A percentile compares a stretch with the other conserved stretches of the same genome.
Evolutionary conservation across 2,797 vertebrate species (phyloP).

Genomic region (Pyrrhura leucotis): DNA sequence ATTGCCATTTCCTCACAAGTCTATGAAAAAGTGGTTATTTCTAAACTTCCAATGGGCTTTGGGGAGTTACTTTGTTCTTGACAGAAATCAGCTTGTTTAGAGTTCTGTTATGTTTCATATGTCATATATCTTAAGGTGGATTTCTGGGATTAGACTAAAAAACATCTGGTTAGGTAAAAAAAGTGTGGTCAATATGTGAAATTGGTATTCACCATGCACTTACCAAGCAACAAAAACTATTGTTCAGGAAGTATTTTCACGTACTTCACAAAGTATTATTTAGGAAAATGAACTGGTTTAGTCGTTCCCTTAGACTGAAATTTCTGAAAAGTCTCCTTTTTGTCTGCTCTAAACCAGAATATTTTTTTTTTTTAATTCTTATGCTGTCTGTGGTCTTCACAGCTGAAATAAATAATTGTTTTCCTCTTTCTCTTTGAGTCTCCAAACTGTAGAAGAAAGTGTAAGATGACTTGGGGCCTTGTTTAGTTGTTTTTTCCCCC

Average conservation of each 20-base stretch:
- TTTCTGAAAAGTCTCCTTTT: background rate
- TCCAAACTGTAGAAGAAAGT: background rate
- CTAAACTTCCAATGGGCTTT: background rate
- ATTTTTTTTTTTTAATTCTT: background rate
- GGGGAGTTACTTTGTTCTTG: background rate
- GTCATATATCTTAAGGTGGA: background rate
- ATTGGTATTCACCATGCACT: background rate
- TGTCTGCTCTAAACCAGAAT: background rate
- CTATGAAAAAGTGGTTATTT: background rate
- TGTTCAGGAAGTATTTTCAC: background rate
- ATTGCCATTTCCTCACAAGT: background rate
- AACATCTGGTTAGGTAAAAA: background rate
- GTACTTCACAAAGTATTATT: background rate
- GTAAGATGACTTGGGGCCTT: background rate
- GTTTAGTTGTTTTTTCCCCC: background rate
- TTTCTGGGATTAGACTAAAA: background rate
- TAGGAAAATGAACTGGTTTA: background rate
- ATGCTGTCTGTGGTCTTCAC: background rate
- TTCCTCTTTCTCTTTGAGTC: background rate
- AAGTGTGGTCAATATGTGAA: background rate
- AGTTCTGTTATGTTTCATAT: background rate
- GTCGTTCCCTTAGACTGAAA: background rate
- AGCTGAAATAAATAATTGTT: background rate
- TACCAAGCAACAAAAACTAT: background rate
- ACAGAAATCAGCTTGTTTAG: background rate